Base-by-base conservation (phyloP, 1,140 invertebrate species). In the Caenorhabditis inopinata region DNA sequence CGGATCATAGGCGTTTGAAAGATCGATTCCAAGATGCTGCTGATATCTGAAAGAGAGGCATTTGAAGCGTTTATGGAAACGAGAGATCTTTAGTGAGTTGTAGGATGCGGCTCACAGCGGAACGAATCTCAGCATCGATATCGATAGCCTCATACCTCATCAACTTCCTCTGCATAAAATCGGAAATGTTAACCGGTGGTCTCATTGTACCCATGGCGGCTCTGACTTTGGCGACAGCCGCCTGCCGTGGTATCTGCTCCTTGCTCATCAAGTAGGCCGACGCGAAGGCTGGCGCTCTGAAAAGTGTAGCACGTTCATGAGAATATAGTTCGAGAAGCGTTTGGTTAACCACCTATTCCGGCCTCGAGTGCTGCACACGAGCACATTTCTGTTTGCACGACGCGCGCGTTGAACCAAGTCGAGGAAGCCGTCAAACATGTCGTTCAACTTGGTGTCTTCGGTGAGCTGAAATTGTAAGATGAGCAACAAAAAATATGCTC, bases 161-260 rank as follows among this genome's bases (percentile, higher is more conserved):
- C n/a, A 68, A 68, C 12, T 68, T 68, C 12, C 58, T 68, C 21
- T 68, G 58, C 58, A 68, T 68, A 38, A 68, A 68, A 12, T 68
- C 58, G 2, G 58, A 68, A 38, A 68, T 68, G 16, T 68, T 68
- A 3, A 68, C 58, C 25, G 58, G 58, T 21, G 58, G 58, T 21
- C 58, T n/a, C 58, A 68, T 68, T 21, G 58, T 68, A 16, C 58
- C 58, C 58, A 68, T 68, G 9, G 58, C 29, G 18, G 27, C n/a
- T 11, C 58, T 11, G 11, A 68, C 58, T 42, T 68, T 68, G n/a
- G 58, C 58, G 9, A 68, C 58, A 7, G 58, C 58, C n/a, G 27
- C 23, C 27, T 68, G 58, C n/a, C 58, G 29, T 68, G 58, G 58
- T 21, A 68, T 68, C n/a, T 68, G 58, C 58, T 68, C 58, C n/a